These are phyloP conservation scores for Premnoplex brunnescens DNA, from an alignment of 2,797 vertebrate genomes.

Conservation along the genomic window DNA sequence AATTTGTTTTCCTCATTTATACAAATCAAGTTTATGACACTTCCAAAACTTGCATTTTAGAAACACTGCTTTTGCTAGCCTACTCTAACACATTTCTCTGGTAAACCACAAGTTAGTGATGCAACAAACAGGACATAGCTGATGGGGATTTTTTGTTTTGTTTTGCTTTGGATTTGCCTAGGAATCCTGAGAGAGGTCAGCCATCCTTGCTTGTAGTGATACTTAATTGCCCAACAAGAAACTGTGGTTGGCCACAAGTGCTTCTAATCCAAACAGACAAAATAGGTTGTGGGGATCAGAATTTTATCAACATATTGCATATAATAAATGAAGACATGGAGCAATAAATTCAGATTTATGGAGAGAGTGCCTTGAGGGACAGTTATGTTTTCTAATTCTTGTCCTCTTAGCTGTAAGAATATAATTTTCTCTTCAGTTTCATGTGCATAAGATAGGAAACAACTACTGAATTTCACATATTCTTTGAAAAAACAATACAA, in stretches of 20 bases:
- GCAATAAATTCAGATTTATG: not conserved
- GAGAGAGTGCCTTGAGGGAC: not conserved
- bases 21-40: not conserved
- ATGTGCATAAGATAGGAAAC: not conserved
- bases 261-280: not conserved
- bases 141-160: not conserved
- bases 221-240: not conserved
- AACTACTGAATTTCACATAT: not conserved
- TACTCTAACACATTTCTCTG: not conserved
- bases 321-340: not conserved
- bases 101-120: not conserved
- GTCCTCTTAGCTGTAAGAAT: not conserved
- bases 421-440: not conserved
- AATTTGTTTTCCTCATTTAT: not conserved
- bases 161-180: not conserved
- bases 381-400: not conserved
- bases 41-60: not conserved
- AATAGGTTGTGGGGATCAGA: not conserved
- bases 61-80: not conserved
- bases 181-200: not conserved
- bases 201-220: not conserved
- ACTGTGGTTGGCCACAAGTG: not conserved
- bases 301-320: not conserved
- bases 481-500: not conserved
- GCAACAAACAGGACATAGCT: not conserved